Evolutionary conservation across 1,140 invertebrate species (phyloP).

Genomic region (Rhyacophila brunnea): DNA sequence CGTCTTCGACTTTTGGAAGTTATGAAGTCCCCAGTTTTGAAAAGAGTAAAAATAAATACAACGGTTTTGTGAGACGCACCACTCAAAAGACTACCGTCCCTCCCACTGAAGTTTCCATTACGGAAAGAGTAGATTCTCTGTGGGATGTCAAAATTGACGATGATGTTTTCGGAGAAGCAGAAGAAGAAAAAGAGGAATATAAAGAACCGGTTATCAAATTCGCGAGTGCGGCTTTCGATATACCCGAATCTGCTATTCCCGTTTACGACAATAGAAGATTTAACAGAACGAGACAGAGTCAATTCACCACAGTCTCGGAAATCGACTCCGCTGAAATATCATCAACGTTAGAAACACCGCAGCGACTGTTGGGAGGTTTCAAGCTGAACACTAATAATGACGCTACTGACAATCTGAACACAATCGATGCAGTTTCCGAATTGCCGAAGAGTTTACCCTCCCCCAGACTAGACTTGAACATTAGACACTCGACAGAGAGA

Average conservation of each 20-base stretch:
- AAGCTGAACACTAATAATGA: conserved; percentile 33
- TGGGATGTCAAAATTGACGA: background rate
- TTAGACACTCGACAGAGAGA: conserved; percentile 35
- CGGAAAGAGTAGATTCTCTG: conserved; percentile 3
- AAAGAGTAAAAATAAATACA: no score
- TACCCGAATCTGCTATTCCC: conserved; percentile 12
- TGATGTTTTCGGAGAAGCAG: background rate
- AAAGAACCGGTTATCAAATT: conserved; percentile 3
- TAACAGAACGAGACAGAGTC: conserved; percentile 6
- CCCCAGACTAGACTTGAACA: conserved; percentile 29
- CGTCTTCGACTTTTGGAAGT: conserved; percentile 1
- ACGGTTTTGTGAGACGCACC: no score
- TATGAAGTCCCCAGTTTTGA: conserved; percentile 5
- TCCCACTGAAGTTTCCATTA: background rate
- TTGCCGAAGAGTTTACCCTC: background rate
- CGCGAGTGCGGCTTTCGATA: conserved; percentile 10
- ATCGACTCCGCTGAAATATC: conserved; percentile 1
- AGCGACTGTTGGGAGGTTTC: conserved; percentile 38
- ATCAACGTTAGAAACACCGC: conserved; percentile 9
- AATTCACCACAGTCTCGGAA: conserved; percentile 3
- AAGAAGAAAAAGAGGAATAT: background rate
- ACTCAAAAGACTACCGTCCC: no score
- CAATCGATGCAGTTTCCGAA: conserved; percentile 28
- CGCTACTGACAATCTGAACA: conserved; percentile 26
- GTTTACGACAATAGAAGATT: conserved; percentile 4